A percentile compares a stretch with the other conserved stretches of the same genome.
These are phyloP conservation scores for Calosoma granatense DNA, from an alignment of 1,140 invertebrate species.

Conservation along the genomic window DNA sequence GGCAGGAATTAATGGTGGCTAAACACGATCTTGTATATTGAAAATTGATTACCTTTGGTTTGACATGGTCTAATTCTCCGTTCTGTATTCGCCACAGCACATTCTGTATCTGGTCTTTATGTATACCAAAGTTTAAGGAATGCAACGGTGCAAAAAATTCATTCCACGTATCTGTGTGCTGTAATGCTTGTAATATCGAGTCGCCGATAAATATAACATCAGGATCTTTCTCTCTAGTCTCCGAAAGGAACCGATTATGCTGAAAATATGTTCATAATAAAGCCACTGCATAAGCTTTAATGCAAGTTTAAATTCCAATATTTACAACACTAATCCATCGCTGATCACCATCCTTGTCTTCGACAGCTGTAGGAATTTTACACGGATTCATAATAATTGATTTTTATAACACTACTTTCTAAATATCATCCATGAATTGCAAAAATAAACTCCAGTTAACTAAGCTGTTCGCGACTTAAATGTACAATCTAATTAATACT, in stretches of 20 bases:
- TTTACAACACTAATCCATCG: conserved; percentile 35
- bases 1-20: not conserved
- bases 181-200: conserved; percentile 68
- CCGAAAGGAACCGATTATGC: conserved; percentile 72
- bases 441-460: too few relatives aligned
- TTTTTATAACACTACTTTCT: too few relatives aligned
- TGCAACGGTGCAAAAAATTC: conserved; percentile 79
- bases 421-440: too few relatives aligned
- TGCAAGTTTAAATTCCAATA: conserved; percentile 10
- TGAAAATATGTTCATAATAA: conserved; percentile 34
- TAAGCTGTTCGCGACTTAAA: too few relatives aligned
- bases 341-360: conserved; percentile 32
- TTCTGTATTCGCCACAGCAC: conserved; percentile 80
- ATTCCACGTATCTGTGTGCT: conserved; percentile 73
- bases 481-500: too few relatives aligned
- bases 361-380: conserved; percentile 26
- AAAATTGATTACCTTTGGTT: conserved; percentile 70
- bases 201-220: conserved; percentile 88
- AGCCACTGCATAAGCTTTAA: not conserved
- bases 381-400: conserved; percentile 33
- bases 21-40: too few relatives aligned
- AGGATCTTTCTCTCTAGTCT: conserved; percentile 76
- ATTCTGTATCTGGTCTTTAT: conserved; percentile 77
- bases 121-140: conserved; percentile 83
- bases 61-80: conserved; percentile 77